Percentiles rank a stretch among this genome's conserved stretches.
These are phyloP conservation scores for Thereva unica DNA, from an alignment of 2,888 invertebrate species.

Conservation along the genomic window DNA sequence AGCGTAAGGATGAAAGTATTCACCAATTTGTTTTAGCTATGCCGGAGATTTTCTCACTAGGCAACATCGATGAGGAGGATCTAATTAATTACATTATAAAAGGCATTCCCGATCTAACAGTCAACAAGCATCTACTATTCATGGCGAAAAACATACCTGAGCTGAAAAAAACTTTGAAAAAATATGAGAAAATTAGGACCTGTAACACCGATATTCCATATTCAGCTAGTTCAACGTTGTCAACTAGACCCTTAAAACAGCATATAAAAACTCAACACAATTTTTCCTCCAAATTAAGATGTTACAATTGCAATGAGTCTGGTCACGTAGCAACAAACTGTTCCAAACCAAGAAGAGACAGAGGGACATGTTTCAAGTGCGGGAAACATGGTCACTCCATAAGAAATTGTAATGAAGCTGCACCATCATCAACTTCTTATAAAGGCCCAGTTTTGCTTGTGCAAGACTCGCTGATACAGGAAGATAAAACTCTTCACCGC, in stretches of 20 bases:
- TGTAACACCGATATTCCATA: background rate
- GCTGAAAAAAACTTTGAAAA: constrained; percentile 8
- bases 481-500: constrained; percentile 4
- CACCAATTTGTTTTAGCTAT: too few relatives aligned
- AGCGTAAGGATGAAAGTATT: too few relatives aligned
- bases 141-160: constrained; percentile 1
- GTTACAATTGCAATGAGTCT: too few relatives aligned
- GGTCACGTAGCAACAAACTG: too few relatives aligned
- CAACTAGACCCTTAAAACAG: too few relatives aligned
- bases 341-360: too few relatives aligned
- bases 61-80: too few relatives aligned
- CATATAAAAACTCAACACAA: too few relatives aligned
- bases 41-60: too few relatives aligned
- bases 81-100: background rate
- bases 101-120: background rate
- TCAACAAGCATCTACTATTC: constrained; percentile 7
- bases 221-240: background rate
- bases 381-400: background rate
- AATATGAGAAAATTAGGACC: background rate
- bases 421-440: too few relatives aligned
- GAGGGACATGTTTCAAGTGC: too few relatives aligned
- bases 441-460: background rate
- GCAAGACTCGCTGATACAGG: background rate
- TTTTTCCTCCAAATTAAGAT: too few relatives aligned
- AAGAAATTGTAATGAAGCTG: background rate